Percentiles rank a stretch among this genome's conserved stretches.
Evolutionary conservation across 2,888 invertebrate genomes (phyloP).

Genomic region (Polylopha cassiicola): DNA sequence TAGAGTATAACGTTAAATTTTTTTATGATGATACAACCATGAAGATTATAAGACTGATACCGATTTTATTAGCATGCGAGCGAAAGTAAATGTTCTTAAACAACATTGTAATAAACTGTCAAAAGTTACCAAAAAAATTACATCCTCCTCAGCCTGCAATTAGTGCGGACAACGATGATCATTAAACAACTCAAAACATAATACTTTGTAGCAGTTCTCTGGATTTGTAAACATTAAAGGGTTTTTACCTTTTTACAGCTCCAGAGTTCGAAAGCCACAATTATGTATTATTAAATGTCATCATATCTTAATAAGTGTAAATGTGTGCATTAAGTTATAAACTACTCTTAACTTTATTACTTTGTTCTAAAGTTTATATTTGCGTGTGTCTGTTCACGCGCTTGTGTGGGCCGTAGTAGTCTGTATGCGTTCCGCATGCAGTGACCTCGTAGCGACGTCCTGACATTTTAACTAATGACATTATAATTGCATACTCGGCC

Average conservation of each 20-base stretch:
- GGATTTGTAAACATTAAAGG: no score
- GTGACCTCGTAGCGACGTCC: constrained; percentile 40
- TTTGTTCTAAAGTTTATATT: constrained; percentile 8
- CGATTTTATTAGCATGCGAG: no score
- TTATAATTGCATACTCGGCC: constrained; percentile 42
- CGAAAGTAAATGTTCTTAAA: no score
- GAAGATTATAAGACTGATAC: no score
- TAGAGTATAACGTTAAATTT: no score
- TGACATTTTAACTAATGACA: constrained; percentile 54
- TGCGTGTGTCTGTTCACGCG: not conserved
- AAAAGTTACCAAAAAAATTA: no score
- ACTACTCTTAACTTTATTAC: not conserved
- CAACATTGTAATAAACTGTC: not conserved
- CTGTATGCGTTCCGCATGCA: constrained; percentile 32
- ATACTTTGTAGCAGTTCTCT: constrained; percentile 13
- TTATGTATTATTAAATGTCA: constrained; percentile 21
- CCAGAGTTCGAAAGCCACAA: constrained; percentile 2
- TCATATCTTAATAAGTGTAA: constrained; percentile 24
- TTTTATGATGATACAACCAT: no score
- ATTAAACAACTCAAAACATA: constrained; percentile 6
- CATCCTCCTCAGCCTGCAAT: not conserved
- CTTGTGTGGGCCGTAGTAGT: constrained; percentile 16
- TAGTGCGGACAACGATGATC: constrained; percentile 4
- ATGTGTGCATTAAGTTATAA: constrained; percentile 1
- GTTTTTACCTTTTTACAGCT: no score